Percentiles rank a stretch among this genome's conserved stretches.
Evolutionary conservation across 1,140 invertebrate genomes (phyloP).

Genomic region (Lysiphlebus fabarum): DNA sequence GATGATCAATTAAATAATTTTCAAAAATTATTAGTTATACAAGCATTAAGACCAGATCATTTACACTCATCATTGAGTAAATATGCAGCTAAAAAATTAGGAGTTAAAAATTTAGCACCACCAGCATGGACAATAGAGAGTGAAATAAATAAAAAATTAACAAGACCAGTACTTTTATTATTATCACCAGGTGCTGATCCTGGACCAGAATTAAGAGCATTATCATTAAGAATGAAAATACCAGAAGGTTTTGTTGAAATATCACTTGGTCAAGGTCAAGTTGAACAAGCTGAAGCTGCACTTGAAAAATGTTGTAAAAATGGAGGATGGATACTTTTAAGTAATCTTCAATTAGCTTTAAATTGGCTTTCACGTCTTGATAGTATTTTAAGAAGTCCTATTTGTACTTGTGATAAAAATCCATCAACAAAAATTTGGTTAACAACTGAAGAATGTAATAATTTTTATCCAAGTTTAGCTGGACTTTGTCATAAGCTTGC

Average conservation of each 20-base stretch:
- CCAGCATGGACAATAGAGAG: conserved; percentile 44
- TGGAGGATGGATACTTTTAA: conserved; percentile 77
- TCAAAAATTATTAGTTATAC: conserved; percentile 78
- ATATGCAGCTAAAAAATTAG: conserved; percentile 69
- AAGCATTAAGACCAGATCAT: conserved; percentile 79
- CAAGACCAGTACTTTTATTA: conserved; percentile 67
- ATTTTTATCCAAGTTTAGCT: conserved; percentile 66
- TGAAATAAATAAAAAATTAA: conserved; percentile 46
- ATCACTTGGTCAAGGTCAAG: conserved; percentile 69
- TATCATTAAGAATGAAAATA: conserved; percentile 52
- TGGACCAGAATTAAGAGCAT: conserved; percentile 66
- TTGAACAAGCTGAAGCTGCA: conserved; percentile 62
- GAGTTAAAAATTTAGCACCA: conserved; percentile 42
- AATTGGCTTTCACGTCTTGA: conserved; percentile 74
- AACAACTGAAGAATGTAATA: conserved; percentile 65
- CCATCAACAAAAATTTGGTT: conserved; percentile 71
- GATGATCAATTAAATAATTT: conserved; percentile 67
- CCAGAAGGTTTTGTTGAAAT: conserved; percentile 56
- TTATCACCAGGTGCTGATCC: conserved; percentile 74
- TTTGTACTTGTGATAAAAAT: conserved; percentile 58
- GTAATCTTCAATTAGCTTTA: conserved; percentile 85
- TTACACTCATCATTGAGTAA: conserved; percentile 68
- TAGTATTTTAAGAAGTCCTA: conserved; percentile 63
- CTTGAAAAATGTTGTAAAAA: conserved; percentile 54
- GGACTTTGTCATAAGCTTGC: conserved; percentile 76